These are phyloP conservation scores for Mormyrus iriodes DNA, from an alignment of 2,113 vertebrate species.

Conservation along the genomic window DNA sequence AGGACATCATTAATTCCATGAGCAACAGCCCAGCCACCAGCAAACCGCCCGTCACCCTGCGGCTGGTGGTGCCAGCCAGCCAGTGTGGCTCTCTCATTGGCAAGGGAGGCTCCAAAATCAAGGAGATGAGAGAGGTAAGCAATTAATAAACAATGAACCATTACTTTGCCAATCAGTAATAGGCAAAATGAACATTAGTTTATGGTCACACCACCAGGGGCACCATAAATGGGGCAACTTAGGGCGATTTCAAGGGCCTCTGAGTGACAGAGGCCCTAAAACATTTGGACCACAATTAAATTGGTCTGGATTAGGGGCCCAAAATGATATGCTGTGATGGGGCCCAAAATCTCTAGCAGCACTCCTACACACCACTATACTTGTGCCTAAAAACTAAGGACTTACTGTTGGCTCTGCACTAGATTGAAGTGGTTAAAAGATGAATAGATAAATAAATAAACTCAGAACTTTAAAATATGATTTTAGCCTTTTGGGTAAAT, in stretches of 20 bases:
- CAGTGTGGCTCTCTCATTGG: constrained; percentile 95
- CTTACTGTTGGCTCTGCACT: not conserved
- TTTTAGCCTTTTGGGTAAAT: no score
- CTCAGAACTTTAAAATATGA: no score
- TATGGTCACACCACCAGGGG: no score
- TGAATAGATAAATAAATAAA: no score
- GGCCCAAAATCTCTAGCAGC: not conserved
- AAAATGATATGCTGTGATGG: not conserved
- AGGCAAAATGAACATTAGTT: not conserved
- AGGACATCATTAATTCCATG: constrained; percentile 99
- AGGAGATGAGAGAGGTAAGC: constrained; percentile 93
- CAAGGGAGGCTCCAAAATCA: constrained; percentile 96
- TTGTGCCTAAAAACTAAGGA: not conserved
- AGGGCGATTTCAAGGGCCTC: no score
- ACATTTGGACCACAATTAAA: not conserved
- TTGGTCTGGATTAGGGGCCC: not conserved
- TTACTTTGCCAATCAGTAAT: not conserved
- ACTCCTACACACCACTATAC: not conserved
- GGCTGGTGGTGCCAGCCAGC: constrained; percentile 88
- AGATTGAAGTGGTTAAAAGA: not conserved
- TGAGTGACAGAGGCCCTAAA: no score
- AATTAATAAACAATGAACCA: not conserved
- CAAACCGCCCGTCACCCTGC: constrained; percentile 88
- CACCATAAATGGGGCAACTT: no score
- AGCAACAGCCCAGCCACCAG: constrained; percentile 94